These are phyloP conservation scores for Operophtera brumata DNA, from an alignment of 2,888 invertebrate species.

Conservation along the genomic window DNA sequence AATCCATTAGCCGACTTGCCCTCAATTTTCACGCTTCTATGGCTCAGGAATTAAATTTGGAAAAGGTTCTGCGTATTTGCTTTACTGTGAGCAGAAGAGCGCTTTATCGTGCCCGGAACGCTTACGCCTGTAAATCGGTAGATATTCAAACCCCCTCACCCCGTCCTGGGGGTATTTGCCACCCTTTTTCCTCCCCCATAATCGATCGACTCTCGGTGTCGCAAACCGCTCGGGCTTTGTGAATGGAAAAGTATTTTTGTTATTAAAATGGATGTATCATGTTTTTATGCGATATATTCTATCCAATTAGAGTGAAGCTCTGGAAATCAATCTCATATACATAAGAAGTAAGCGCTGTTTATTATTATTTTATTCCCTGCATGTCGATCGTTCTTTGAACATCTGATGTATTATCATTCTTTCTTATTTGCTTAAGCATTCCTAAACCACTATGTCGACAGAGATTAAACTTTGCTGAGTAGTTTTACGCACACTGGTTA, in stretches of 20 bases:
- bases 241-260: conserved; percentile 27
- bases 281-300: conserved; percentile 17
- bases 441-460: no score
- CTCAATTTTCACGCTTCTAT: conserved; percentile 37
- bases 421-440: no score
- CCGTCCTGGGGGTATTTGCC: conserved; percentile 40
- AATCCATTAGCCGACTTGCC: conserved; percentile 32
- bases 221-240: conserved; percentile 30
- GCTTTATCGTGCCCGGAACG: conserved; percentile 49
- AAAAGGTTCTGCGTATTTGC: conserved; percentile 45
- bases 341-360: not conserved
- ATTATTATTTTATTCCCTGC: not conserved
- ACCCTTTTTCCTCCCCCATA: conserved; percentile 48
- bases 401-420: no score
- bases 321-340: not conserved
- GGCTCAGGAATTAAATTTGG: conserved; percentile 41
- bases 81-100: conserved; percentile 31
- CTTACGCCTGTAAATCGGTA: conserved; percentile 49
- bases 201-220: conserved; percentile 57
- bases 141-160: conserved; percentile 30
- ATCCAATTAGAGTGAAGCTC: conserved; percentile 16
- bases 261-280: conserved; percentile 27
- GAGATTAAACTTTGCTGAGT: no score
- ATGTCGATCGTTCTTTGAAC: no score
- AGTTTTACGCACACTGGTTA: no score